These are phyloP conservation scores for Cryptocheilus praepositus DNA, from an alignment of 2,888 invertebrate genomes.

Conservation along the genomic window DNA sequence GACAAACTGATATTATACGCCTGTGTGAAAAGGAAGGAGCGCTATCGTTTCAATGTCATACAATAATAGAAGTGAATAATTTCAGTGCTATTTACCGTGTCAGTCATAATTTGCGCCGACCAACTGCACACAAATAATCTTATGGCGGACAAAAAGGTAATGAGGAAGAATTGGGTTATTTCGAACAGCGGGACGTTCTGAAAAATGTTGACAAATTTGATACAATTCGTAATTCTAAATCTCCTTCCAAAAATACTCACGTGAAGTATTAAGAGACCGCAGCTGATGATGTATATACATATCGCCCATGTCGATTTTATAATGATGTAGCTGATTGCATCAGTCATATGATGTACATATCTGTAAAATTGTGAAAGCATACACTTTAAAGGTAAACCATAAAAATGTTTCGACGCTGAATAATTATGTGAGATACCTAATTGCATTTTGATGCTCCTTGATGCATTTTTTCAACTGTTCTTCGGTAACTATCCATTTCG, in stretches of 20 bases:
- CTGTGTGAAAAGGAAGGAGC: constrained; percentile 8
- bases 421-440: constrained; percentile 24
- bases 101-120: constrained; percentile 34
- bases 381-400: no score
- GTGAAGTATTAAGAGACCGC: constrained; percentile 33
- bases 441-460: constrained; percentile 25
- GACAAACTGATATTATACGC: constrained; percentile 31
- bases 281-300: constrained; percentile 27
- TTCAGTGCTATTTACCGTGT: constrained; percentile 24
- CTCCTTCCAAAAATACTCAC: constrained; percentile 30
- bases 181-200: constrained; percentile 30
- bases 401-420: no score
- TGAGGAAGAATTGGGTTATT: constrained; percentile 22
- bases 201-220: neutral
- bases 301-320: constrained; percentile 37
- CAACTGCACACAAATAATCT: constrained; percentile 36
- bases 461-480: constrained; percentile 18
- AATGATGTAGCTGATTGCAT: constrained; percentile 25
- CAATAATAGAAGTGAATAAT: neutral
- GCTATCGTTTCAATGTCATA: neutral
- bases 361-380: no score
- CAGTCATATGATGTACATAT: constrained; percentile 33
- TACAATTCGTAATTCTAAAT: neutral
- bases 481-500: neutral
- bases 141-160: constrained; percentile 25